A percentile compares a stretch with the other conserved stretches of the same genome.
Conservation (phyloP, 2,797 vertebrate species). For the Sebastes itinus region DNA sequence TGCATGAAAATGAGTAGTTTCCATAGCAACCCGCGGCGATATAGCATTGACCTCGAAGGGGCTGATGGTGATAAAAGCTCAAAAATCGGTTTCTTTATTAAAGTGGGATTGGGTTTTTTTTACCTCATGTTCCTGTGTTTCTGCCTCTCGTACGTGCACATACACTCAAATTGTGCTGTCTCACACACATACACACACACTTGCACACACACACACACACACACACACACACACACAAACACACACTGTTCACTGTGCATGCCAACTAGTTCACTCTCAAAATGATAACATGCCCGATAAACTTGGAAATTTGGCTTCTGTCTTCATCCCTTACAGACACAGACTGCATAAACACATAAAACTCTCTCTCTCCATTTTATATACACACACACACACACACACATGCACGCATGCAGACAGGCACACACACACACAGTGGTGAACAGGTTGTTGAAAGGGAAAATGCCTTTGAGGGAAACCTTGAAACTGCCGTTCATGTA, state of each 20-base stretch:
- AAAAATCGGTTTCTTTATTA: background rate
- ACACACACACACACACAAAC: background rate
- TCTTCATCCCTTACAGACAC: background rate
- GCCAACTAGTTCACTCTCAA: background rate
- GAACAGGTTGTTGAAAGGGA: background rate
- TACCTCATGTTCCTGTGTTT: background rate
- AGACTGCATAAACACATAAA: background rate
- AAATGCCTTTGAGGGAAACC: background rate
- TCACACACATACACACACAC: background rate
- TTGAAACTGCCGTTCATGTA: slow-evolving; percentile 25
- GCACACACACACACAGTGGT: background rate
- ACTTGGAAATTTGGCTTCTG: background rate
- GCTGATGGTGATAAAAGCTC: background rate
- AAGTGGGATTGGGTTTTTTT: background rate
- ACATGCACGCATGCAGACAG: background rate
- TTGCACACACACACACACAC: background rate
- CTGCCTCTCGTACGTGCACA: background rate
- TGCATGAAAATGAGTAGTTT: slow-evolving; percentile 32
- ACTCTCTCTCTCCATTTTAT: background rate
- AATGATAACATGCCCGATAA: background rate
- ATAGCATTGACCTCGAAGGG: slow-evolving; percentile 6
- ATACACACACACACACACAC: background rate
- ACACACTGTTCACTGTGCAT: background rate
- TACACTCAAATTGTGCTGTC: background rate
- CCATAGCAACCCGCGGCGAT: slow-evolving; percentile 47